Evolutionary conservation across 2,888 invertebrate species (phyloP), one percentile per base, ranked within the genome.

Genomic region (Amblyjoppa fuscipennis): DNA sequence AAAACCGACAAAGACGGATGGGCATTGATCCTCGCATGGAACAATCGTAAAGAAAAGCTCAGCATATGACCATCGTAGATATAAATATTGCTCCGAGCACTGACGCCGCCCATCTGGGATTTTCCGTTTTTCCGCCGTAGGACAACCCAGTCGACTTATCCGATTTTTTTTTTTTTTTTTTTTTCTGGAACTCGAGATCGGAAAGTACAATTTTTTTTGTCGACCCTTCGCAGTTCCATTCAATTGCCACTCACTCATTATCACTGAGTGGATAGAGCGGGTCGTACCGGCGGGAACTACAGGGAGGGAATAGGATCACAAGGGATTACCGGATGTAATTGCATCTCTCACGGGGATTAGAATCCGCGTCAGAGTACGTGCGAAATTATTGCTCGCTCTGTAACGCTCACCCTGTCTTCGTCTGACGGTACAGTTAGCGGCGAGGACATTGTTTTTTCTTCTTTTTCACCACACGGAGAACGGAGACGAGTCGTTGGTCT

Each of bases 251-350:
- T 45, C 64, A 45, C 38, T 70, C 64, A 64, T 61, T 76, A 76
- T 76, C 66, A 28, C 75, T 20, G 41, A 38, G 66, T 51, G 38
- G 25, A 66, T 38, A 38, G 2, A 25, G 13, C 11, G 45, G 49
- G n/a, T 45, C 2, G 34, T 66, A 28, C 64, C 16, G n/a, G 64
- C 16, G 51, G 49, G 49, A 76, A 64, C 64, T 31, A 51, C 3
- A 31, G 7, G 45, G 28, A 53, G 70, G 13, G 25, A 68, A 83
- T 53, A 34, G 45, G 71, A 68, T 56, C 53, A 38, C 70, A 53
- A 20, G 59, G 49, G 77, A 83, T 83, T 78, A 83, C 77, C 64
- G 49, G 34, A 51, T 78, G 77, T 83, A 73, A 74, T 79, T 75
- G 74, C 64, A n/a, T 83, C 68, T 79, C 75, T 71, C 70, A 49